Evolutionary conservation across 2,797 vertebrate species (phyloP), one percentile per base, ranked within the genome.

Genomic region (Enteromius viviparus): DNA sequence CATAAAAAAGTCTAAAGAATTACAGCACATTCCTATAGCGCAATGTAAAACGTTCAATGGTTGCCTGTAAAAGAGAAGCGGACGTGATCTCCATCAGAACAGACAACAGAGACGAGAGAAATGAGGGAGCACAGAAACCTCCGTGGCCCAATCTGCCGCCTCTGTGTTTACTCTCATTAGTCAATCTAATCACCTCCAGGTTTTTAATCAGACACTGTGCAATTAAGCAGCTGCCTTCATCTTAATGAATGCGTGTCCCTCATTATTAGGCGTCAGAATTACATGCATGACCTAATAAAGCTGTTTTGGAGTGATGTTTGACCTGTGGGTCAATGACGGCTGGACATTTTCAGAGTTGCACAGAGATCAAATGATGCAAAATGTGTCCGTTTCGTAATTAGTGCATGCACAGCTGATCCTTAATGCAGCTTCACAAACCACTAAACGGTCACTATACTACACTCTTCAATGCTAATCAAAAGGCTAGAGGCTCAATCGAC

Each of bases 141-240:
- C 49, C 21, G 11, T 76, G 84, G 69, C 75, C 45, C 76, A 70
- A 69, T 84, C 82, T 71, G 80, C 80, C 69, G 1, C 68, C 72
- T 85, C 69, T 14, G 3, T 87, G 81, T 86, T 89, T 81, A 85
- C 85, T 82, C 78, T 72, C 74, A 87, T 91, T 89, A 75, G 82
- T 91, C 89, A 82, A 81, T 77, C 84, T 91, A 91, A 92, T 93
- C 87, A 89, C 87, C 88, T 87, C 85, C 83, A 78, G 85, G 64
- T 90, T 89, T 90, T 91, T 91, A 92, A 93, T 93, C 89, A 92
- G 84, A 83, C 86, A 80, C 85, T 29, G 82, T 82, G 80, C 76
- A 88, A 92, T 92, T 87, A 92, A 90, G 85, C 76, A 21, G 34
- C 87, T 79, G 78, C 45, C 42, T 81, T 68, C n/a, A 21, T 78